Evolutionary conservation across 2,113 vertebrate species (phyloP).

Genomic region (Myocastor coypus): DNA sequence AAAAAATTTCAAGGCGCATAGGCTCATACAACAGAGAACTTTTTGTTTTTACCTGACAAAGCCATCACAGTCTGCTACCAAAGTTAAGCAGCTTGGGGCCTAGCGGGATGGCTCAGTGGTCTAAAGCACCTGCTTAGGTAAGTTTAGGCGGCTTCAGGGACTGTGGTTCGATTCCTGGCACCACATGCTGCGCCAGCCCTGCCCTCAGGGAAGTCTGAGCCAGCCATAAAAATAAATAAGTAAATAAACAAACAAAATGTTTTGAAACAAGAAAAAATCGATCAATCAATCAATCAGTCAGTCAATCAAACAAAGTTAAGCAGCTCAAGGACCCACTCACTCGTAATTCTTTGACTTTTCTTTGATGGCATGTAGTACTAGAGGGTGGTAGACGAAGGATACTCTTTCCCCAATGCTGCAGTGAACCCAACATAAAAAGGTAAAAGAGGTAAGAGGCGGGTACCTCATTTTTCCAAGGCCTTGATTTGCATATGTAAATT

Average conservation of each 20-base stretch:
- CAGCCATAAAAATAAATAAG: too few species aligned
- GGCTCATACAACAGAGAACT: background rate
- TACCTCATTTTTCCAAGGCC: background rate
- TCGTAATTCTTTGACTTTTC: background rate
- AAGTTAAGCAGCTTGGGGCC: background rate
- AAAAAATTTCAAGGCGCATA: background rate
- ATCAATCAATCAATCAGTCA: too few species aligned
- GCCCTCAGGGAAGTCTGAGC: too few species aligned
- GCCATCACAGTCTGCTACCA: background rate
- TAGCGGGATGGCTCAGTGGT: too few species aligned
- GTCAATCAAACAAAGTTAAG: background rate
- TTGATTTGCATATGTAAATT: background rate
- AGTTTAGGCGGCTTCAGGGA: too few species aligned
- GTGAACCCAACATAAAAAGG: background rate
- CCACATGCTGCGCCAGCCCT: too few species aligned
- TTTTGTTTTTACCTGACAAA: background rate
- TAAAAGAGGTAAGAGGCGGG: rapidly evolving
- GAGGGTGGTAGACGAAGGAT: background rate
- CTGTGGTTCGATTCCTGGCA: too few species aligned
- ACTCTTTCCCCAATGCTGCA: background rate
- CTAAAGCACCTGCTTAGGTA: too few species aligned
- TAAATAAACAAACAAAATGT: too few species aligned
- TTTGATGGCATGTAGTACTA: background rate
- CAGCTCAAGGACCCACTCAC: background rate
- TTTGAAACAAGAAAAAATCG: too few species aligned